Evolutionary conservation across 2,797 vertebrate species (phyloP), one percentile per base, ranked within the genome.

Genomic region (Calcarius lapponicus): DNA sequence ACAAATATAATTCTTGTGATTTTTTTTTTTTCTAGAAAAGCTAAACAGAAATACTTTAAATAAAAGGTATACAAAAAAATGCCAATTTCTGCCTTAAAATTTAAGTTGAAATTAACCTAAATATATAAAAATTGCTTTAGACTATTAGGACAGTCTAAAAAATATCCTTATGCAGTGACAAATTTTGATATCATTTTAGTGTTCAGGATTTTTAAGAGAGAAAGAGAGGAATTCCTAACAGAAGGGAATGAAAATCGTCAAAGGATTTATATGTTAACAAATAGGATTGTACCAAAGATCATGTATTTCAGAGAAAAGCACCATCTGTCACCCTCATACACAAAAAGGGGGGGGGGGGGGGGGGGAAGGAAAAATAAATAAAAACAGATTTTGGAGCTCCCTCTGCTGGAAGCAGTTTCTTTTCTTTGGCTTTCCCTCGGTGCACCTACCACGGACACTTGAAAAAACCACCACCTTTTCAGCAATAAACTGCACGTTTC

Each of bases 321-420:
- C 56, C 74, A 92, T 80, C 86, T 96, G 92, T 50, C 74, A 73
- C 40, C 31, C 48, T 62, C 31, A 51, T 1, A 24, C 22, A 31
- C 5, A 47, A 57, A 61, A 60, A 28, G 57, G 29, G 8, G 47
- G 7, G 47, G 25, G n/a, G n/a, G n/a, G n/a, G n/a, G 8, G 47
- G 25, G 9, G 9, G 14, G 6, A 57, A 73, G 31, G 11, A 74
- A 64, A 29, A 13, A 5, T 61, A 29, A 61, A 61, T 29, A 18
- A 13, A 45, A 66, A 32, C 38, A 76, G 10, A 92, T 91, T 96
- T 79, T 69, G 53, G 90, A 86, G 96, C 96, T 75, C 97, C 98
- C 97, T 96, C 98, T 97, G 84, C 96, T 95, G 97, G 96, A 83
- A 10, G 21, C 54, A 79, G 34, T 66, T 47, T 47, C 15, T 86